Evolutionary conservation across 2,113 vertebrate species (phyloP).

Genomic region (Phylloscopus trochilus): DNA sequence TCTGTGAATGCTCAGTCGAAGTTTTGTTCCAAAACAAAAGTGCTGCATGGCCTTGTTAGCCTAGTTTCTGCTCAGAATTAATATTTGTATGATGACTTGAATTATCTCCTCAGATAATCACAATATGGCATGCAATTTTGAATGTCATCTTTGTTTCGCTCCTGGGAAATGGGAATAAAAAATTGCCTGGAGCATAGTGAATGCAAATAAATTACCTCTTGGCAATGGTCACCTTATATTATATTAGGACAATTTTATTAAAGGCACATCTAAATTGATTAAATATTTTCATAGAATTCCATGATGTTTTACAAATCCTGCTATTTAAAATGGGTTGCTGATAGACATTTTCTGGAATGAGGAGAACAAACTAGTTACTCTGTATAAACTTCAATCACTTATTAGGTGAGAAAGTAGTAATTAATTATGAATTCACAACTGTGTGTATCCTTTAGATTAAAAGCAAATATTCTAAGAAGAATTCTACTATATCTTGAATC

Average conservation of each 20-base stretch:
- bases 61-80: constrained; percentile 24
- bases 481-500: background rate
- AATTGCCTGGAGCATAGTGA: background rate
- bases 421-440: background rate
- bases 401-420: background rate
- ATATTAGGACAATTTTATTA: constrained; percentile 2
- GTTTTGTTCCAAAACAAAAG: background rate
- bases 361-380: background rate
- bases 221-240: constrained; percentile 12
- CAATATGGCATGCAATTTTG: constrained; percentile 19
- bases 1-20: background rate
- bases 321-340: background rate
- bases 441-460: background rate
- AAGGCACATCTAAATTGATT: background rate
- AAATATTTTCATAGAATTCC: background rate
- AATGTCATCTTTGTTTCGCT: constrained; percentile 30
- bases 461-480: background rate
- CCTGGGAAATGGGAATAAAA: constrained; percentile 42
- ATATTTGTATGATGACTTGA: background rate
- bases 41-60: constrained; percentile 14
- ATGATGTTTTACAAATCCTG: background rate
- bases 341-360: background rate
- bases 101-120: constrained; percentile 17
- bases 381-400: background rate
- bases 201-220: background rate